phyloP scores from a whole-genome alignment of 2,797 vertebrate genomes.

The Myripristis murdjan region DNA sequence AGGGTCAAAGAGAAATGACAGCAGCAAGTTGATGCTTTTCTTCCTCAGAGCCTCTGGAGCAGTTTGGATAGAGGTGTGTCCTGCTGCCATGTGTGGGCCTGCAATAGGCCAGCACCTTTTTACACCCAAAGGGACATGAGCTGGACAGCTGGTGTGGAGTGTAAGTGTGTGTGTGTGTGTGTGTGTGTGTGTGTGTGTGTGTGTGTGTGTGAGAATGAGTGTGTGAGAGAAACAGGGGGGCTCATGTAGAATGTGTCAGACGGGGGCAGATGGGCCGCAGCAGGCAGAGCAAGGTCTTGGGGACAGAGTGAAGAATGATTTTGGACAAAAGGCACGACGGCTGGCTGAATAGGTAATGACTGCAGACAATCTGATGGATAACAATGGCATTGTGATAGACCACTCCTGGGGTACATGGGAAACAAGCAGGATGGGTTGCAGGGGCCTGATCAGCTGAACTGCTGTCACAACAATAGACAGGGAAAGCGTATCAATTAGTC shows the following conservation, averaged over 20 bases:
- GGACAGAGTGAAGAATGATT: constrained; percentile 77
- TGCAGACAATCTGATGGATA: constrained; percentile 80
- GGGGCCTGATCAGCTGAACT: constrained; percentile 75
- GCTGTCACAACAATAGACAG: constrained; percentile 72
- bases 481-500: constrained; percentile 66
- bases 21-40: constrained; percentile 27
- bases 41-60: constrained; percentile 26
- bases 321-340: constrained; percentile 83
- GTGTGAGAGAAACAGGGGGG: constrained; percentile 30
- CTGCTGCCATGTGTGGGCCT: constrained; percentile 50
- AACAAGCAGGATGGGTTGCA: constrained; percentile 60
- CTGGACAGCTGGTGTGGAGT: constrained; percentile 82
- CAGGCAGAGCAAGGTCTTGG: constrained; percentile 76
- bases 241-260: constrained; percentile 52
- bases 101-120: constrained; percentile 67
- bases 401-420: constrained; percentile 71
- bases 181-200: background rate
- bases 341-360: constrained; percentile 81
- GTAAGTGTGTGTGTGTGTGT: constrained; percentile 35
- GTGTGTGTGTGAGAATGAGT: constrained; percentile 8
- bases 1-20: constrained; percentile 10
- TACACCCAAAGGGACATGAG: constrained; percentile 68
- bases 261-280: constrained; percentile 81
- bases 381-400: constrained; percentile 83
- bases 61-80: constrained; percentile 33